Base-by-base conservation (phyloP, 2,888 invertebrate genomes). In the Venustoraphidia nigricollis region DNA sequence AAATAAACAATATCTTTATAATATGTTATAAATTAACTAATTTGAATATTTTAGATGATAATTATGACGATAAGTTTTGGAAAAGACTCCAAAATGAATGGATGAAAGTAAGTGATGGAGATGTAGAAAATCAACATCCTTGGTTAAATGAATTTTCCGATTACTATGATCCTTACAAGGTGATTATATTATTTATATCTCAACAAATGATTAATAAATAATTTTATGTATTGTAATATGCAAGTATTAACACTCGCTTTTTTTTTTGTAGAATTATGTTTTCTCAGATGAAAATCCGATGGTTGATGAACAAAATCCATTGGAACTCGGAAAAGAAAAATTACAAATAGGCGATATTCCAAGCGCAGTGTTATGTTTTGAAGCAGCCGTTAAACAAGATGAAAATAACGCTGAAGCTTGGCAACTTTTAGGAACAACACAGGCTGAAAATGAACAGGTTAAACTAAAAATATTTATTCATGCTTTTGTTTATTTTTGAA, bases 381-480 rank as follows among this genome's bases (percentile, higher is more conserved):
- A 98, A 69, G 91, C 92, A 45, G 95, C 96, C 9, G 92, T 83
- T 3, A 84, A 88, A 60, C 83, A 90, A 61, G 74, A 86, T 44
- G 80, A 85, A 2, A 73, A 81, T 45, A 84, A 85, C 59, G 71
- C 78, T 0, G 84, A 90, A 66, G 86, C 84, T 1, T 95, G 95
- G 95, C 79, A 85, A 52, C 69, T 86, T 36, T 69, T 95, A 43
- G 95, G 95, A 9, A 85, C 84, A 10, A 87, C 93, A 35, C 95
- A 96, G 66, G 93, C 97, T 38, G 94, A 97, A 72, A 98, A 98
- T 70, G 98, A 99, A 71, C 94, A 86, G 69, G 78, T 70, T 57
- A 44, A 39, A 10, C 50, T 41, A 34, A 46, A 44, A 2, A 10
- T 36, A 34, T 47, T 27, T n/a, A 47, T 45, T 10, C 5, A 14